A percentile compares a stretch with the other conserved stretches of the same genome.
phyloP scores from a whole-genome alignment of 2,113 vertebrate genomes.

The Saguinus imperator region DNA sequence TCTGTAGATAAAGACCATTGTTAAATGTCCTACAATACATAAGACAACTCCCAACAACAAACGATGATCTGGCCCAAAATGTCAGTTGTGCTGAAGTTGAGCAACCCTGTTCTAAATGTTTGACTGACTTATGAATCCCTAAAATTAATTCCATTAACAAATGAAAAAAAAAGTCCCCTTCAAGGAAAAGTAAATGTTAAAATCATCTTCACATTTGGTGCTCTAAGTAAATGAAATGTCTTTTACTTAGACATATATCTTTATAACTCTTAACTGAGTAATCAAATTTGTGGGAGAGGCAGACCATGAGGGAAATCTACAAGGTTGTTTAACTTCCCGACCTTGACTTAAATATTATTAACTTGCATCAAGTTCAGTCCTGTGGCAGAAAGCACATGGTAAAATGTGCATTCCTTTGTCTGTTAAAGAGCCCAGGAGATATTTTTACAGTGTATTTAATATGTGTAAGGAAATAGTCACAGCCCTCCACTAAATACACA shows the following conservation, averaged over 20 bases:
- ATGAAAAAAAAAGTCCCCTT: not conserved
- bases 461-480: not conserved
- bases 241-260: not conserved
- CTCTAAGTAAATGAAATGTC: not conserved
- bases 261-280: conserved; percentile 18
- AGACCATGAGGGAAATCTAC: not conserved
- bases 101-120: not conserved
- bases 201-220: not conserved
- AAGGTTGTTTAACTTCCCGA: not conserved
- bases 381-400: not conserved
- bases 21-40: not conserved
- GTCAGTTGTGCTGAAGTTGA: not conserved
- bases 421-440: not conserved
- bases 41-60: not conserved
- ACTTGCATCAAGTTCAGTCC: not conserved
- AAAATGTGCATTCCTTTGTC: not conserved
- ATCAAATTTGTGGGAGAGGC: not conserved
- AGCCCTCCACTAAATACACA: not conserved
- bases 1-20: not conserved
- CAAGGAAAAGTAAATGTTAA: not conserved
- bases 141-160: not conserved
- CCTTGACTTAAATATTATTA: conserved; percentile 35
- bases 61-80: not conserved
- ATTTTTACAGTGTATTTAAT: not conserved
- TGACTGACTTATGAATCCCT: not conserved